Conservation (phyloP, 2,888 invertebrate genomes). For the Unio delphinus region DNA sequence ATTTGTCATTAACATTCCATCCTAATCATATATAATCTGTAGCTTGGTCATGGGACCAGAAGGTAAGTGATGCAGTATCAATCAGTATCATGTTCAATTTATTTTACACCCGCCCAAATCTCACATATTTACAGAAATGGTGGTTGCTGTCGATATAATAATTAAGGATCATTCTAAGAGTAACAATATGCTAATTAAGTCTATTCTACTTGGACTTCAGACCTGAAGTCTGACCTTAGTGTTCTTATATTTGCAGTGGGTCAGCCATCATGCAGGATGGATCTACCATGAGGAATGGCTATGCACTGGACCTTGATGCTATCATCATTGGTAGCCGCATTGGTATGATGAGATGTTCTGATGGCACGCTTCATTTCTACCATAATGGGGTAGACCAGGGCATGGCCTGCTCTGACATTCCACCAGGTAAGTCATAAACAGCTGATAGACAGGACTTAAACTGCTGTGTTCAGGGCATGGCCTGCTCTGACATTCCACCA, state of each 20-base stretch:
- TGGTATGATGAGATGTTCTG: constrained; percentile 89
- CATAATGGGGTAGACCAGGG: constrained; percentile 68
- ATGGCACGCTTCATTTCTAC: constrained; percentile 77
- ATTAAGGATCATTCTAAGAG: too few relatives aligned
- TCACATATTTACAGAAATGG: too few relatives aligned
- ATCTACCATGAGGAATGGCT: constrained; percentile 86
- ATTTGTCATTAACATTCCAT: too few relatives aligned
- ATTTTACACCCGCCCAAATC: too few relatives aligned
- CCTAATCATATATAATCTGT: too few relatives aligned
- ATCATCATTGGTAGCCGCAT: constrained; percentile 84
- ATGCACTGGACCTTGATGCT: constrained; percentile 87
- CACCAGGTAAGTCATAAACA: constrained; percentile 48
- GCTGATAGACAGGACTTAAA: neutral
- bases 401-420: constrained; percentile 64
- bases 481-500: too few relatives aligned
- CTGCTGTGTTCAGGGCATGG: neutral
- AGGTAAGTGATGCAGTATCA: too few relatives aligned
- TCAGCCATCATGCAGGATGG: constrained; percentile 94
- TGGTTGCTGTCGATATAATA: too few relatives aligned
- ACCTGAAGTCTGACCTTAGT: neutral
- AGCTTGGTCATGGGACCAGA: too few relatives aligned
- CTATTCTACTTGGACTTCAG: neutral
- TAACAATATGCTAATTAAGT: too few relatives aligned
- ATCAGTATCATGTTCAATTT: too few relatives aligned
- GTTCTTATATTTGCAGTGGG: constrained; percentile 75